These are phyloP conservation scores for Platycheirus rosarum DNA, from an alignment of 2,888 invertebrate genomes.

Conservation along the genomic window DNA sequence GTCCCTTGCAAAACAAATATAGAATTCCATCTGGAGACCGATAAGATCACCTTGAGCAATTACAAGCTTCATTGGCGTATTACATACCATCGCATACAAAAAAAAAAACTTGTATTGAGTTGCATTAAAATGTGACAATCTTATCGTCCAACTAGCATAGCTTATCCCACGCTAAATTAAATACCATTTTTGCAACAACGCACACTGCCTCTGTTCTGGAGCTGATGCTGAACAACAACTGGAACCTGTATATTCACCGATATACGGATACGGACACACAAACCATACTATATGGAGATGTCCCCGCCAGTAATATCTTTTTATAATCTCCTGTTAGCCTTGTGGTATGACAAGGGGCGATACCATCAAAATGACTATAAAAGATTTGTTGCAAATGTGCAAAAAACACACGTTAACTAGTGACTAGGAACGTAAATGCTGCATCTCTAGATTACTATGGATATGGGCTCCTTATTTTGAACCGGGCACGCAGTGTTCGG, in stretches of 20 bases:
- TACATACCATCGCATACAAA: conserved; percentile 5
- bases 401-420: conserved; percentile 63
- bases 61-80: conserved; percentile 42
- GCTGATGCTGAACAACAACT: not conserved
- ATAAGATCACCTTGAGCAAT: conserved; percentile 24
- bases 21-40: conserved; percentile 17
- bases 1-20: not conserved
- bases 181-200: conserved; percentile 42
- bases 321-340: conserved; percentile 71
- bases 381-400: conserved; percentile 71
- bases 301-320: conserved; percentile 66
- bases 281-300: conserved; percentile 44
- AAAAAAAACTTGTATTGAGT: conserved; percentile 34
- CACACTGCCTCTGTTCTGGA: conserved; percentile 28
- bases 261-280: no score
- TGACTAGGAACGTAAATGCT: conserved; percentile 21
- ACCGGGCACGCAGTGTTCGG: conserved; percentile 14
- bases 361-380: conserved; percentile 71
- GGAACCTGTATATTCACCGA: not conserved
- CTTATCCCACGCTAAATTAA: conserved; percentile 70
- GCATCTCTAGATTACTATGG: no score
- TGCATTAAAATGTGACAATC: conserved; percentile 50
- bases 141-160: conserved; percentile 44
- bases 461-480: not conserved
- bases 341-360: conserved; percentile 71